Conservation (phyloP, 2,113 vertebrate genomes). For the Centrocercus urophasianus region DNA sequence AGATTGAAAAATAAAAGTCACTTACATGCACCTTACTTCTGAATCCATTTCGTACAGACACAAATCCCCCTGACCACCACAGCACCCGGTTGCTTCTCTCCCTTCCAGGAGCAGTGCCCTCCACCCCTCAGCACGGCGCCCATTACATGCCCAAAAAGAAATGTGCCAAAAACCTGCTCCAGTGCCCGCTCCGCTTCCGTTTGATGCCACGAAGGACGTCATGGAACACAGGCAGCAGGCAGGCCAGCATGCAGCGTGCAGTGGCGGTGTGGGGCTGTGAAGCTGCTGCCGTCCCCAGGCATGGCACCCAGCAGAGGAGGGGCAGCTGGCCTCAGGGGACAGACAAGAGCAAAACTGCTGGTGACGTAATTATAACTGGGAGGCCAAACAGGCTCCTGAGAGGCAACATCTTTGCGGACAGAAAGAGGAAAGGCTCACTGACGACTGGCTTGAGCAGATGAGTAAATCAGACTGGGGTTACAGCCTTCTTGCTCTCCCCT, state of each 20-base stretch:
- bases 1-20: background rate
- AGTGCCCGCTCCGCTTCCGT: background rate
- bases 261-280: background rate
- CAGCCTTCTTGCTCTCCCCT: background rate
- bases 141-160: background rate
- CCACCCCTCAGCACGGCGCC: background rate
- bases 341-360: background rate
- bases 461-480: slow-evolving; percentile 19
- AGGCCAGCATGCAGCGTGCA: background rate
- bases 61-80: background rate
- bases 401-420: background rate
- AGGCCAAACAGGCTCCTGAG: background rate
- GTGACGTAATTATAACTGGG: background rate
- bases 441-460: background rate
- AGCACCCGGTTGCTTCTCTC: background rate
- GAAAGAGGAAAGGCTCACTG: background rate
- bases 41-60: slow-evolving; percentile 17
- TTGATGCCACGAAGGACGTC: background rate
- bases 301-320: background rate
- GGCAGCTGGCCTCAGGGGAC: background rate
- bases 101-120: background rate
- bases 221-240: background rate
- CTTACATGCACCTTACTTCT: slow-evolving; percentile 3
- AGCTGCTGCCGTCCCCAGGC: background rate
- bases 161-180: background rate